Base-by-base conservation (phyloP, 2,797 vertebrate genomes). In the Morus bassanus region DNA sequence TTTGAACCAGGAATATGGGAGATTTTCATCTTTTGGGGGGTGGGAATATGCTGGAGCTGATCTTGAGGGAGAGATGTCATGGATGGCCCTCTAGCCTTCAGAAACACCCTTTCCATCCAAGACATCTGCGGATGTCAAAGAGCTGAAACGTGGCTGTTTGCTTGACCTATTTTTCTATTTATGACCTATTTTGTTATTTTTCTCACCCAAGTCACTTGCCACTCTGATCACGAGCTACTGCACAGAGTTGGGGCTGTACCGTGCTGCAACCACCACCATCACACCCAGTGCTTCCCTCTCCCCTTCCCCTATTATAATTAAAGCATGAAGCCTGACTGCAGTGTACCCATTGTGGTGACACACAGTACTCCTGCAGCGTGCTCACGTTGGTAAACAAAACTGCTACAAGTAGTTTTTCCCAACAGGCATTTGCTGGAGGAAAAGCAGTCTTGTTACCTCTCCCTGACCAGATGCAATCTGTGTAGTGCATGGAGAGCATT, bases 281-380 rank as follows among this genome's bases (percentile, higher is more conserved):
- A 2, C 14, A 31, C 31, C 54, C 24, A 11, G 50, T 2, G 6
- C 77, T 57, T 41, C 60, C 28, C 30, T 78, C 57, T 78, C 8
- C 70, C 25, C 16, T 63, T 48, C 24, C 35, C 78, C 23, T 35
- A 0, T 11, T 2, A 5, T 35, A 48, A 30, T 3, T 8, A 54
- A 12, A 57, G 7, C 43, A n/a, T 0, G 2, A 33, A 82, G 39
- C 3, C 84, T 53, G 89, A 1, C 10, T 56, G 63, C 46, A n/a
- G 11, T 1, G 1, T 39, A 57, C 46, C 33, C 45, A 1, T 28
- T 1, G 2, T 23, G 70, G 70, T 15, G 4, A 10, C 75, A 7
- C 46, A 8, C 41, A 46, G 84, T 35, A 14, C 64, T 56, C 37
- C 83, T 57, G 35, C 85, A 84, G 65, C 70, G 65, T 45, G 65